phyloP scores from a whole-genome alignment of 2,797 vertebrate genomes.

The Spinibarbus caldwelli region DNA sequence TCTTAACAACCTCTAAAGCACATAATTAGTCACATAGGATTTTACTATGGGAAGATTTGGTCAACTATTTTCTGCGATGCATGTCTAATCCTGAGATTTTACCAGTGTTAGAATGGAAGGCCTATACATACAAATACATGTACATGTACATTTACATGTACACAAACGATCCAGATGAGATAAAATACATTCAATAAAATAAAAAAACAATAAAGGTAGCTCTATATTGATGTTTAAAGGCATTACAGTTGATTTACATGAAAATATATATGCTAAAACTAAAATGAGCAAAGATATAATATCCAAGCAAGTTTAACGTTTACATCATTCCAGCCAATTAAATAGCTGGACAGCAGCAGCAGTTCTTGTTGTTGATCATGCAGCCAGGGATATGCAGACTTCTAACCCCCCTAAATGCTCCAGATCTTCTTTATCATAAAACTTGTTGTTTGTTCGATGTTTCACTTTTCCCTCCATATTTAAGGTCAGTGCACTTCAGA shows the following conservation, averaged over 20 bases:
- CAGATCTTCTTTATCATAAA: conserved; percentile 11
- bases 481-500: conserved; percentile 15
- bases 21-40: conserved; percentile 50
- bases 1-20: conserved; percentile 18
- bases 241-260: neutral
- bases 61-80: conserved; percentile 51
- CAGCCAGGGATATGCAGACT: neutral
- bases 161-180: too few species aligned
- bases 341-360: neutral
- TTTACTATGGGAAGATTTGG: conserved; percentile 21
- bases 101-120: conserved; percentile 26
- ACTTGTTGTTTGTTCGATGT: conserved; percentile 7
- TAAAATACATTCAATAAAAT: neutral
- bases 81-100: conserved; percentile 53
- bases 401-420: neutral
- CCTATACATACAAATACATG: too few species aligned
- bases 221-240: neutral
- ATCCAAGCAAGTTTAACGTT: conserved; percentile 43
- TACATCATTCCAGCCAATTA: neutral
- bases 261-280: neutral
- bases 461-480: neutral
- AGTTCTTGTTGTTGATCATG: neutral
- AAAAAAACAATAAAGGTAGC: neutral
- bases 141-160: too few species aligned
- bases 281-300: neutral